These are phyloP conservation scores for Hylomyscus alleni DNA, from an alignment of 2,797 vertebrate species.

Conservation along the genomic window DNA sequence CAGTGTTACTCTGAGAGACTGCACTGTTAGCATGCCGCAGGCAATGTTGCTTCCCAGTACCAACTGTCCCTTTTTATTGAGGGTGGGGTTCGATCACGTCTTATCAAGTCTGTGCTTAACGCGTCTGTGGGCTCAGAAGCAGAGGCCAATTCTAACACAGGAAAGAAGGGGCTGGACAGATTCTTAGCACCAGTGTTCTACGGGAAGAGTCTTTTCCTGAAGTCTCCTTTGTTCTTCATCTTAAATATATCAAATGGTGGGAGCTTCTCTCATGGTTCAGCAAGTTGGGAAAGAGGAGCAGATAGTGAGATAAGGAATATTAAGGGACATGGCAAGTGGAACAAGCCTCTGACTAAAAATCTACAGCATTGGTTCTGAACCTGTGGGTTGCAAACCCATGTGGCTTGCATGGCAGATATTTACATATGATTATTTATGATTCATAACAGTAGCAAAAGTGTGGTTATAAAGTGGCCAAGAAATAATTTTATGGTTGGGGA, in stretches of 20 bases:
- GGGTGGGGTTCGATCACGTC: background rate
- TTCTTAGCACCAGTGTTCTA: background rate
- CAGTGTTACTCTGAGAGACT: background rate
- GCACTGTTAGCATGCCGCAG: background rate
- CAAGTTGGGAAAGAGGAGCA: background rate
- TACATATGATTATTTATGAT: background rate
- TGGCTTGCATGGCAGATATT: background rate
- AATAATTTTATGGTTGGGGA: background rate
- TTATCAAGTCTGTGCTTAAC: background rate
- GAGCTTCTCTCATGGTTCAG: background rate
- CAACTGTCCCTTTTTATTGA: background rate
- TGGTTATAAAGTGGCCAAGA: background rate
- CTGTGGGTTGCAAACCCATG: background rate
- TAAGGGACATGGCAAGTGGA: background rate
- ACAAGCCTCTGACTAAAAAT: background rate
- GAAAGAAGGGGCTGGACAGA: background rate
- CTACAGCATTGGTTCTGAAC: background rate
- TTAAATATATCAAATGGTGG: background rate
- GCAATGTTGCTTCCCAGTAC: background rate
- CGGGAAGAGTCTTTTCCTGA: background rate
- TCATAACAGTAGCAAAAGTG: background rate
- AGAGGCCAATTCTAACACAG: background rate
- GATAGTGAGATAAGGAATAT: background rate
- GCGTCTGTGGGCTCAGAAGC: background rate
- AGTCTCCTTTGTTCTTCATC: background rate